phyloP scores from a whole-genome alignment of 2,113 vertebrate genomes.

The Capricornis sumatraensis region DNA sequence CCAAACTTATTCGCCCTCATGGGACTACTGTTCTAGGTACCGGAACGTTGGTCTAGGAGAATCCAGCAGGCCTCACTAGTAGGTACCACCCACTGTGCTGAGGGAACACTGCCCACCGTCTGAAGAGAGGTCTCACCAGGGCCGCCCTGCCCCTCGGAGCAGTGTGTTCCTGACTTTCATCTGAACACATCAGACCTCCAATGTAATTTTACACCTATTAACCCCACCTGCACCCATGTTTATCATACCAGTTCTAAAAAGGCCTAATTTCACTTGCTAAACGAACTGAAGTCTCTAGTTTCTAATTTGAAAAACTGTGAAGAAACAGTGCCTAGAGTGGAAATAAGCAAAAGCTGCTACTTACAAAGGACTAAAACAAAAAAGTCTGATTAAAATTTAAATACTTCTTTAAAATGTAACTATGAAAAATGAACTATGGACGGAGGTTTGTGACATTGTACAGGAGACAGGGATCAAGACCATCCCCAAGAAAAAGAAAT shows the following conservation, averaged over 20 bases:
- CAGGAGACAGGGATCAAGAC: neutral
- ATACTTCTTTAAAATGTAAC: neutral
- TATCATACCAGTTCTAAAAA: neutral
- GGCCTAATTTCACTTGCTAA: neutral
- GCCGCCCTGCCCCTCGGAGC: fast-evolving
- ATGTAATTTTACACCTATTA: neutral
- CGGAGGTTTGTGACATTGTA: neutral
- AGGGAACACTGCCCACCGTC: neutral
- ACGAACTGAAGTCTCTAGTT: neutral
- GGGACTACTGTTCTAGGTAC: neutral
- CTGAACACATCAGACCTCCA: neutral
- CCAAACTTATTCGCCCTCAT: neutral
- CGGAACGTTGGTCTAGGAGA: neutral
- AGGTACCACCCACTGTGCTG: too few species aligned
- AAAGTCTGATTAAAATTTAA: neutral
- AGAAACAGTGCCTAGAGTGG: neutral
- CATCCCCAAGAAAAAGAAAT: neutral
- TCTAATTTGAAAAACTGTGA: neutral
- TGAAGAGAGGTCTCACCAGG: neutral
- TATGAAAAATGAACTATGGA: neutral
- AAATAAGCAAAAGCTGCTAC: neutral
- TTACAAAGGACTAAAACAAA: neutral
- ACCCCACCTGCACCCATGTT: neutral
- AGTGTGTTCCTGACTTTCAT: neutral
- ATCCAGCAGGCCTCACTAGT: neutral